Base-by-base conservation (phyloP, 2,888 invertebrate species). In the Caenorhabditis macrosperma region DNA sequence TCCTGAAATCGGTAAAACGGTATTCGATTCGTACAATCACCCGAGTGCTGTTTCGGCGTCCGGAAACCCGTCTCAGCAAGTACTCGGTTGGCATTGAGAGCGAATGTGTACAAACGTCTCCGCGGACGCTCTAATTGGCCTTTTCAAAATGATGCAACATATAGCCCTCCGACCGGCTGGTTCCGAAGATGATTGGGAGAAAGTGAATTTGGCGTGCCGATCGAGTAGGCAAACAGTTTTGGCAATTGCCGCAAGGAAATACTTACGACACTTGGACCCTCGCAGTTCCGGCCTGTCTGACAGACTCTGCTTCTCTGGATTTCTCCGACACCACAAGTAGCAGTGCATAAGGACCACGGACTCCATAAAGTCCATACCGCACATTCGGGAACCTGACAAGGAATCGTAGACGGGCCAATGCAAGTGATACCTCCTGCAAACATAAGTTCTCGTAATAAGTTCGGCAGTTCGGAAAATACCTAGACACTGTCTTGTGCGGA, bases 251-350 rank as follows among this genome's bases (percentile, higher is more conserved):
- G 30, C 30, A 30, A 35, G 46, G 20, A 41, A 35, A 71, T 7
- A 35, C 74, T 24, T 28, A 85, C 86, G 55, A 79, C 71, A 76
- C 86, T 84, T 7, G 86, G 82, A 22, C 86, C 86, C 6, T 80
- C 77, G 66, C 86, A 86, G 38, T 82, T 82, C 30, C 86, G 35
- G 22, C 82, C 83, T 2, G 78, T 75, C 44, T 68, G 69, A 61
- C 86, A 86, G 2, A 78, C 69, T 54, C 86, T 54, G 24, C 57
- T 76, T 9, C 85, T 48, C 41, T 82, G 79, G 30, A 79, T 78
- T 22, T 86, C 86, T 17, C 86, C 86, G 22, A 80, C 67, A 7
- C 86, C 86, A 75, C 86, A 86, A 22, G 78, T 75, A 10, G 80
- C 80, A 5, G 86, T 74, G 48, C 84, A 86, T 7, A 81, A 26